Conservation (phyloP, 2,113 vertebrate species). For the Erinaceus europaeus region DNA sequence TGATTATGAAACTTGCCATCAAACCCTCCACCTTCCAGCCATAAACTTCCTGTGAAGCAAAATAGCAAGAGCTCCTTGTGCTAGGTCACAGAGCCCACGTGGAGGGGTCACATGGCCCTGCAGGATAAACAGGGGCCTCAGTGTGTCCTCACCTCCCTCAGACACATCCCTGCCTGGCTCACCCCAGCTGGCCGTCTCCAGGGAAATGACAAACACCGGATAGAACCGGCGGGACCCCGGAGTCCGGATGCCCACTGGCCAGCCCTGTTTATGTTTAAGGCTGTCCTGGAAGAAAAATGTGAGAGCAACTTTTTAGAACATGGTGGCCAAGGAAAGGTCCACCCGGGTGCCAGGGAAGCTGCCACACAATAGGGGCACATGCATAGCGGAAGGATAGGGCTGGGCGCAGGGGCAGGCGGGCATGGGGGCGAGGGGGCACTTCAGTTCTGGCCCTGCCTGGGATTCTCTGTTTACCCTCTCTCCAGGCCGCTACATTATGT, state of each 20-base stretch:
- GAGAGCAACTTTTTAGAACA: conserved; percentile 62
- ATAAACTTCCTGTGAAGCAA: conserved; percentile 37
- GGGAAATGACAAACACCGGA: conserved; percentile 65
- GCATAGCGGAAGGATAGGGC: conserved; percentile 76
- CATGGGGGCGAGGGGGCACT: not conserved
- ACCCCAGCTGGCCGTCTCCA: conserved; percentile 27
- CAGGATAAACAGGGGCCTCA: not conserved
- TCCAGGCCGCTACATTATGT: not conserved
- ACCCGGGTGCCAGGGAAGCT: conserved; percentile 68
- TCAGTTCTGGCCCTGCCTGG: accelerated
- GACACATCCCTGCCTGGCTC: not conserved
- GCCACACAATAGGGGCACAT: conserved; percentile 70
- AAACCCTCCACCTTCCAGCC: not conserved
- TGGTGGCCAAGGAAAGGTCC: conserved; percentile 54
- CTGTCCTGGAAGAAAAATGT: conserved; percentile 64
- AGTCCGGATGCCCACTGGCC: conserved; percentile 54
- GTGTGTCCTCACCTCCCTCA: not conserved
- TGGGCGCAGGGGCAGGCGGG: conserved; percentile 25
- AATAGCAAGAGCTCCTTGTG: not conserved
- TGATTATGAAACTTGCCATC: not conserved
- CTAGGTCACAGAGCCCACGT: no score
- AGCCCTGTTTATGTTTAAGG: conserved; percentile 51
- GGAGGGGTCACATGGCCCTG: not conserved
- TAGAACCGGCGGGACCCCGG: not conserved
- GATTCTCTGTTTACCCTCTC: accelerated